phyloP scores from a whole-genome alignment of 2,888 invertebrate species.

The Ditula angustiorana region DNA sequence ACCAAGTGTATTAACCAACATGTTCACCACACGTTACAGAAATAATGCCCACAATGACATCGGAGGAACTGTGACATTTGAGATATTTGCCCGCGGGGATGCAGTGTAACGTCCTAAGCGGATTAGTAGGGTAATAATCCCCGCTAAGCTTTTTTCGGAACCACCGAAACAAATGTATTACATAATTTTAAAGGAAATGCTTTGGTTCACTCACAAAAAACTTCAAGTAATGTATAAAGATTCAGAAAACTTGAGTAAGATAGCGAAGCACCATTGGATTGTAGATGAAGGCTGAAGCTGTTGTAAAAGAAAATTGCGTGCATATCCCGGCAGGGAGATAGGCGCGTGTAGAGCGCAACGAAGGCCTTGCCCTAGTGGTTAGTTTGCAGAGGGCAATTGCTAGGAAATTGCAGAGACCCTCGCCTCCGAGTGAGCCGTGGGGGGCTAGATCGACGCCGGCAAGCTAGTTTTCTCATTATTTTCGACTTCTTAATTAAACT shows the following conservation, averaged over 20 bases:
- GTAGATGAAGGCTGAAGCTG: constrained; percentile 22
- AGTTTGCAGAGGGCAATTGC: constrained; percentile 36
- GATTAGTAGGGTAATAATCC: constrained; percentile 44
- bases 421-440: constrained; percentile 5
- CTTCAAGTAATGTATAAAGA: neutral
- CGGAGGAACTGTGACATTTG: constrained; percentile 40
- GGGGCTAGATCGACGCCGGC: constrained; percentile 11
- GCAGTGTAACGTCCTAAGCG: constrained; percentile 42
- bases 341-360: constrained; percentile 11
- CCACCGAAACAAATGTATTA: constrained; percentile 26
- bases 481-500: constrained; percentile 33
- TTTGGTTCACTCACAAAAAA: too few relatives aligned
- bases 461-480: constrained; percentile 32
- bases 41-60: neutral
- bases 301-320: constrained; percentile 35
- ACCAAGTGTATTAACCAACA: constrained; percentile 10
- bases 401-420: constrained; percentile 35
- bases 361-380: constrained; percentile 37
- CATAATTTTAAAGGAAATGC: neutral
- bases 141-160: constrained; percentile 24
- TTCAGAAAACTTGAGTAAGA: neutral
- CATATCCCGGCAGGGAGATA: constrained; percentile 12
- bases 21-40: neutral
- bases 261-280: neutral
- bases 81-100: constrained; percentile 29